A percentile compares a stretch with the other conserved stretches of the same genome.
phyloP scores from a whole-genome alignment of 1,140 invertebrate genomes.

The Aphis craccivora region DNA sequence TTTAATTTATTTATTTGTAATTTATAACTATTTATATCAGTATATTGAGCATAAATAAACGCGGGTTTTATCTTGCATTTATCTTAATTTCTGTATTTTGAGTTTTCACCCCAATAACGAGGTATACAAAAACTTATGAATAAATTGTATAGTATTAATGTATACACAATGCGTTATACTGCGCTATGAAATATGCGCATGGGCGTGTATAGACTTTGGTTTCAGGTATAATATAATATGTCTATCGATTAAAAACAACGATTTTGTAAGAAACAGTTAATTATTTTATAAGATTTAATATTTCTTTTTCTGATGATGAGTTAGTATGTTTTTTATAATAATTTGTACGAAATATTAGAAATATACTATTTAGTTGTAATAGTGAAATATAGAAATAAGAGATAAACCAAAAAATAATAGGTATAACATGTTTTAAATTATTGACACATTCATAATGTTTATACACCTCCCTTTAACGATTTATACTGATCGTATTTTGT shows the following conservation, averaged over 20 bases:
- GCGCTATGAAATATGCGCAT: neutral
- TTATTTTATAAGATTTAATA: neutral
- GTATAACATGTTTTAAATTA: too few species aligned
- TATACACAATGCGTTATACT: neutral
- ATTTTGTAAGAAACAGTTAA: neutral
- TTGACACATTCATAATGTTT: too few species aligned
- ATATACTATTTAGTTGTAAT: too few species aligned
- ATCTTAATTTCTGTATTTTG: neutral
- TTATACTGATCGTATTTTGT: too few species aligned
- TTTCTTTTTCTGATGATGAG: too few species aligned
- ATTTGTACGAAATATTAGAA: too few species aligned
- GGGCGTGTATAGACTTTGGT: neutral
- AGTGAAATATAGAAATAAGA: too few species aligned
- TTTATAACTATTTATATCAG: conserved; percentile 9
- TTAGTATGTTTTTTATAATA: too few species aligned
- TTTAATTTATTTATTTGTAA: conserved; percentile 15
- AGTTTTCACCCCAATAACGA: neutral
- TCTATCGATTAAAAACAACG: neutral
- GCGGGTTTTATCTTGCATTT: neutral
- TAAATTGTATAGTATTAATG: too few species aligned
- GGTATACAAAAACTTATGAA: neutral
- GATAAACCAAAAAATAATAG: too few species aligned
- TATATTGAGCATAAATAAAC: neutral
- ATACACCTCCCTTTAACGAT: too few species aligned
- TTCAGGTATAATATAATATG: neutral